Percentiles rank a stretch among this genome's conserved stretches.
Evolutionary conservation across 1,140 invertebrate species (phyloP).

Genomic region (Penaeus vannamei): DNA sequence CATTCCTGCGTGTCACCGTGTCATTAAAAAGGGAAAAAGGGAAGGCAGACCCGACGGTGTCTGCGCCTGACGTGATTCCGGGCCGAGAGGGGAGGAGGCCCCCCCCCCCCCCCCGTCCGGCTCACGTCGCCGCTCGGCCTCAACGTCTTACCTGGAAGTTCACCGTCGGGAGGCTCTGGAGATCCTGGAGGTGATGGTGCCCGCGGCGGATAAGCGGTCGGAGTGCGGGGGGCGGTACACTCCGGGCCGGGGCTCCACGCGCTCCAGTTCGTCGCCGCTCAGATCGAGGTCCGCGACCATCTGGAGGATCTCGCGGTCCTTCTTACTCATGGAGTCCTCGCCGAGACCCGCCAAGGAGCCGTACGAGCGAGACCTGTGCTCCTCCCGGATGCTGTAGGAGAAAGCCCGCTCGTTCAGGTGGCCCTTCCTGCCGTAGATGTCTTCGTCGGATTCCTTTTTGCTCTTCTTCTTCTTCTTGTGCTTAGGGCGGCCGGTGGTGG

Average conservation of each 20-base stretch:
- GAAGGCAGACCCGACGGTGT: no score
- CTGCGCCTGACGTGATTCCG: no score
- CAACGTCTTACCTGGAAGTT: not conserved
- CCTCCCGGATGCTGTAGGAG: constrained; percentile 93
- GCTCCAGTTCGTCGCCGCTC: constrained; percentile 82
- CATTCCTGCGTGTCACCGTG: no score
- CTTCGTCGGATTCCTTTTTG: constrained; percentile 68
- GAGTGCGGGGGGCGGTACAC: constrained; percentile 68
- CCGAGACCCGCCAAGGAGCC: constrained; percentile 89
- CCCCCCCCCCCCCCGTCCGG: no score
- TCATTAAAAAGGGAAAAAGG: no score
- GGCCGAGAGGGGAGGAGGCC: not conserved
- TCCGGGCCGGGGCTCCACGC: constrained; percentile 71
- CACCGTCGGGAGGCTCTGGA: constrained; percentile 59
- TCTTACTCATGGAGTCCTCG: constrained; percentile 73
- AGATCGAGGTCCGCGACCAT: constrained; percentile 89
- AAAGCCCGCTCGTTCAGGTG: constrained; percentile 94
- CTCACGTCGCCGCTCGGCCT: not conserved
- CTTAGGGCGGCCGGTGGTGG: constrained; percentile 71
- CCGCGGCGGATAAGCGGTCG: constrained; percentile 53
- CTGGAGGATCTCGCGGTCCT: constrained; percentile 84
- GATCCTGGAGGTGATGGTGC: constrained; percentile 62
- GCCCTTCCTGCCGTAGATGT: constrained; percentile 89
- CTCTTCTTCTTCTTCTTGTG: constrained; percentile 71
- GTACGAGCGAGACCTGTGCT: constrained; percentile 90